Evolutionary conservation across 2,113 vertebrate species (phyloP).

Genomic region (Catagonus wagneri): DNA sequence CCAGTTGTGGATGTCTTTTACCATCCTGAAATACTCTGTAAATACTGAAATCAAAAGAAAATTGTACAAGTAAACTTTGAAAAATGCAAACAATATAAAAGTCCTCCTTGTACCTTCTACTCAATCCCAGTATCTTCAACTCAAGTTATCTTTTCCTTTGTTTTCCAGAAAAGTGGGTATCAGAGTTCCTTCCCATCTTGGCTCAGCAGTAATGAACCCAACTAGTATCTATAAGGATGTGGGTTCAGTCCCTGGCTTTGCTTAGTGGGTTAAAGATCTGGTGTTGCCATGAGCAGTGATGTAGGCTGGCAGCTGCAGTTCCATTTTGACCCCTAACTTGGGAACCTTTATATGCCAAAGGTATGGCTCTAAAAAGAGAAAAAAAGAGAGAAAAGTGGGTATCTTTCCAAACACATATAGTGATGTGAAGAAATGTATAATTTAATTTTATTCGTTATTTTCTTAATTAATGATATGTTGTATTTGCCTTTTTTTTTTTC

Average conservation of each 20-base stretch:
- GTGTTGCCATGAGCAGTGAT: no score
- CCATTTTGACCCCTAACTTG: no score
- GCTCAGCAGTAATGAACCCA: no score
- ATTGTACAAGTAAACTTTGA: not conserved
- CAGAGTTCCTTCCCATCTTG: not conserved
- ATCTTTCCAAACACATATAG: not conserved
- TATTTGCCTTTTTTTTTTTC: not conserved
- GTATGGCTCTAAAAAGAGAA: no score
- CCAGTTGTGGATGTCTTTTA: not conserved
- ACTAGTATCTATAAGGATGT: no score
- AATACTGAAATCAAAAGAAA: not conserved
- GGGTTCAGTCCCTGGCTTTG: no score
- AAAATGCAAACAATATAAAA: not conserved
- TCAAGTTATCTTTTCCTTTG: not conserved
- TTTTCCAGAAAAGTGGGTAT: conserved; percentile 15
- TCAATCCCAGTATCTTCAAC: not conserved
- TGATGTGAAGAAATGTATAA: not conserved
- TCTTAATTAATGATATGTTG: not conserved
- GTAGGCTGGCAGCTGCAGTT: no score
- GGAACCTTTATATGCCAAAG: no score
- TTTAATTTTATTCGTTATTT: not conserved
- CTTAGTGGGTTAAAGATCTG: no score
- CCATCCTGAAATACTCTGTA: not conserved
- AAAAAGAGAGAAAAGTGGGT: not conserved
- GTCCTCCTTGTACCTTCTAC: not conserved